Percentiles rank a stretch among this genome's conserved stretches.
These are phyloP conservation scores for Choristoneura rosaceana DNA, from an alignment of 2,888 invertebrate species.

Conservation along the genomic window DNA sequence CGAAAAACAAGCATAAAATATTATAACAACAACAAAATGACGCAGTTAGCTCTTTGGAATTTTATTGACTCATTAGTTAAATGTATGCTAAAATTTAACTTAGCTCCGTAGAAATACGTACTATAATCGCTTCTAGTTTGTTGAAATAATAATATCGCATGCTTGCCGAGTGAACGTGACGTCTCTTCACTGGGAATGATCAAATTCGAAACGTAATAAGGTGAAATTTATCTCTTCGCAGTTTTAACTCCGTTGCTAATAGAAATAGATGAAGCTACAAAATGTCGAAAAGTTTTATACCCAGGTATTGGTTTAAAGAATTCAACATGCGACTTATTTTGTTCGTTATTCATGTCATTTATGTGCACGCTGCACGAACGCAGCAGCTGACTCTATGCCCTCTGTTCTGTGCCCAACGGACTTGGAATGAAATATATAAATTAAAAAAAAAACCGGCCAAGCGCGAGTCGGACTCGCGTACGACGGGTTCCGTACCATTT, in stretches of 20 bases:
- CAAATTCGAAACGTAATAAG: not conserved
- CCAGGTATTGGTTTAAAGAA: not conserved
- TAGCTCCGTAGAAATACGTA: not conserved
- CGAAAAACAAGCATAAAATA: not conserved
- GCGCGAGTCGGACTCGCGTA: too few relatives aligned
- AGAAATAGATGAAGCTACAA: not conserved
- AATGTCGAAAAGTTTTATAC: too few relatives aligned
- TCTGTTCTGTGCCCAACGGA: slow-evolving; percentile 11
- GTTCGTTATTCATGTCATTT: not conserved
- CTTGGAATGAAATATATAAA: slow-evolving; percentile 1
- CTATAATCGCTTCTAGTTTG: slow-evolving; percentile 11
- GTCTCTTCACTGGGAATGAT: slow-evolving; percentile 19
- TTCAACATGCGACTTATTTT: not conserved
- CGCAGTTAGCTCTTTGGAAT: slow-evolving; percentile 36
- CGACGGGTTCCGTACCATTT: too few relatives aligned
- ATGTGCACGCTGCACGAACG: not conserved
- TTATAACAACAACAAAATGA: slow-evolving; percentile 18
- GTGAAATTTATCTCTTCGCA: not conserved
- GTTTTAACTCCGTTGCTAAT: not conserved
- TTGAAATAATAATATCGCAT: slow-evolving; percentile 12
- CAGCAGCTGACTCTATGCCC: slow-evolving; percentile 2
- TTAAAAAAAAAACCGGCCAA: too few relatives aligned
- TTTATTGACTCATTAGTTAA: slow-evolving; percentile 33
- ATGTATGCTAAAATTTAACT: not conserved
- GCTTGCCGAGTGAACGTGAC: slow-evolving; percentile 18